Conservation (phyloP, 92 coral and sea anemone species). For the Nematostella vectensis region DNA sequence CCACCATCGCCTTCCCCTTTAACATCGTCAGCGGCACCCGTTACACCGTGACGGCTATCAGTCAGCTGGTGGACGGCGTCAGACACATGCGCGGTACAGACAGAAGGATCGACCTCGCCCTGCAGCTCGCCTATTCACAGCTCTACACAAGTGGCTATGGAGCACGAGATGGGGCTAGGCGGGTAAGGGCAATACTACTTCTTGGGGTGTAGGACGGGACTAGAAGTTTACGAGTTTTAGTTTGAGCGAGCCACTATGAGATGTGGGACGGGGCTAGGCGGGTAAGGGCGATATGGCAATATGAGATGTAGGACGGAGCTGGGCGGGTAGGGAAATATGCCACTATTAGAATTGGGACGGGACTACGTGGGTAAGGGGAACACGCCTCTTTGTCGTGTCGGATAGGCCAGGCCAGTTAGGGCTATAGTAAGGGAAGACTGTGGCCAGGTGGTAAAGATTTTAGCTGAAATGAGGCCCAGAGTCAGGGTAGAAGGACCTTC, state of each 20-base stretch:
- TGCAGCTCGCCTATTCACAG: constrained; percentile 20
- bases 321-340: neutral
- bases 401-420: too few relatives aligned
- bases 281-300: constrained; percentile 22
- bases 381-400: neutral
- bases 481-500: too few relatives aligned
- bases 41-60: constrained; percentile 21
- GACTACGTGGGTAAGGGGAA: constrained; percentile 53
- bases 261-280: constrained; percentile 44
- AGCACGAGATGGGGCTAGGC: constrained; percentile 42
- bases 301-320: neutral
- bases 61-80: constrained; percentile 29
- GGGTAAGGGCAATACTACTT: constrained; percentile 27
- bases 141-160: constrained; percentile 38
- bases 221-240: neutral
- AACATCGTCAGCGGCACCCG: constrained; percentile 27
- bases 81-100: constrained; percentile 25
- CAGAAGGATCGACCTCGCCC: constrained; percentile 56
- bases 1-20: constrained; percentile 32
- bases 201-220: neutral
- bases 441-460: too few relatives aligned
- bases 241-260: constrained; percentile 16
- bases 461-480: too few relatives aligned
- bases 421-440: too few relatives aligned
- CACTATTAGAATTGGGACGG: constrained; percentile 30